A percentile compares a stretch with the other conserved stretches of the same genome.
Evolutionary conservation across 2,888 invertebrate genomes (phyloP).

Genomic region (Scelioninae gen. 1): DNA sequence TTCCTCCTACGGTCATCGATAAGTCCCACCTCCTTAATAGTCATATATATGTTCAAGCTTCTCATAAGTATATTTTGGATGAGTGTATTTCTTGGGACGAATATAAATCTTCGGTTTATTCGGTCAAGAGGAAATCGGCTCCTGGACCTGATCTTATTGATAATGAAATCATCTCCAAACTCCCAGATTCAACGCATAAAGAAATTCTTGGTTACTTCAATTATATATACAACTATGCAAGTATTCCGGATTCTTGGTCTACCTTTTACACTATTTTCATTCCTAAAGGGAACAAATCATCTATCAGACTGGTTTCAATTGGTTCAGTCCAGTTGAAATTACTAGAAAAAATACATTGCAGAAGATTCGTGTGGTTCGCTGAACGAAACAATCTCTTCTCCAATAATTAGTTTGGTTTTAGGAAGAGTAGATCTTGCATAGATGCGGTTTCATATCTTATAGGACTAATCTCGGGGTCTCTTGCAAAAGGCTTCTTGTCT

Average conservation of each 20-base stretch:
- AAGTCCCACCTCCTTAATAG: background rate
- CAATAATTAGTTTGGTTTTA: background rate
- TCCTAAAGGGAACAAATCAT: constrained; percentile 17
- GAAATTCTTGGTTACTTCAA: constrained; percentile 15
- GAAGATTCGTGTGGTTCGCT: constrained; percentile 2
- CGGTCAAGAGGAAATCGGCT: background rate
- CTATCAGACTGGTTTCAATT: constrained; percentile 31
- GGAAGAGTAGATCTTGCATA: too few relatives aligned
- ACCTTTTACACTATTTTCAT: constrained; percentile 36
- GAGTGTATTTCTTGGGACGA: background rate
- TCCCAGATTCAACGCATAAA: background rate
- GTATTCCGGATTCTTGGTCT: background rate
- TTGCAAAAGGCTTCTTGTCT: background rate
- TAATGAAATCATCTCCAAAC: constrained; percentile 2
- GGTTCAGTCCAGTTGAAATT: constrained; percentile 29
- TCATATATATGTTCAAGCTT: too few relatives aligned
- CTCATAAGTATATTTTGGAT: too few relatives aligned
- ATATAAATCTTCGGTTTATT: background rate
- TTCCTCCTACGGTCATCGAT: too few relatives aligned
- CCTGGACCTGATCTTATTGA: constrained; percentile 42
- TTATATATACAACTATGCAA: background rate
- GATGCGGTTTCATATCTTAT: too few relatives aligned
- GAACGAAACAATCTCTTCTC: background rate
- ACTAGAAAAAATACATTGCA: constrained; percentile 31
- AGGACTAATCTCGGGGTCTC: background rate